A percentile compares a stretch with the other conserved stretches of the same genome.
Evolutionary conservation across 1,140 invertebrate species (phyloP).

Genomic region (Fopius arisanus): DNA sequence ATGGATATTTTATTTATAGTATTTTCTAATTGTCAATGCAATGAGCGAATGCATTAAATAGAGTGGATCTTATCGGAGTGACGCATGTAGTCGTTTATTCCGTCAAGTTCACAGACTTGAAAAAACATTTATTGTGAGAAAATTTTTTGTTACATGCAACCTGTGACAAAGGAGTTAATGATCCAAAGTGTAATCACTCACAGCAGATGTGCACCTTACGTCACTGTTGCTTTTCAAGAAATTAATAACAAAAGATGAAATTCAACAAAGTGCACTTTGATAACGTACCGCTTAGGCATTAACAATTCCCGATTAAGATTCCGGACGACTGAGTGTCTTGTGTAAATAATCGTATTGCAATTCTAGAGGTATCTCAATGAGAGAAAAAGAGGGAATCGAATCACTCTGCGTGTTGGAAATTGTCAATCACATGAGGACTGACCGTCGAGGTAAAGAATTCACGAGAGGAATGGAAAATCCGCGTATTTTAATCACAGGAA

Average conservation of each 20-base stretch:
- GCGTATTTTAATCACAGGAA: no score
- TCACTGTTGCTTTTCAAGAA: background rate
- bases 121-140: no score
- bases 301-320: background rate
- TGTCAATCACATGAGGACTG: background rate
- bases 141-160: background rate
- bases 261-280: background rate
- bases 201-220: background rate
- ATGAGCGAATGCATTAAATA: no score
- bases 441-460: background rate
- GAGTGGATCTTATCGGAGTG: no score
- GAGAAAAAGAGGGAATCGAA: background rate
- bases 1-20: no score
- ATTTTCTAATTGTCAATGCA: no score
- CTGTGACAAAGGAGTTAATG: background rate
- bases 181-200: background rate
- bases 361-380: background rate
- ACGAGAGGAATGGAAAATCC: background rate
- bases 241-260: background rate
- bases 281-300: background rate
- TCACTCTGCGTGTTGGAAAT: background rate
- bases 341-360: background rate
- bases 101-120: no score
- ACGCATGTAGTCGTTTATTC: no score
- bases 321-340: background rate